Percentiles rank a stretch among this genome's conserved stretches.
These are phyloP conservation scores for Melanchra persicariae DNA, from an alignment of 2,888 invertebrate genomes.

Conservation along the genomic window DNA sequence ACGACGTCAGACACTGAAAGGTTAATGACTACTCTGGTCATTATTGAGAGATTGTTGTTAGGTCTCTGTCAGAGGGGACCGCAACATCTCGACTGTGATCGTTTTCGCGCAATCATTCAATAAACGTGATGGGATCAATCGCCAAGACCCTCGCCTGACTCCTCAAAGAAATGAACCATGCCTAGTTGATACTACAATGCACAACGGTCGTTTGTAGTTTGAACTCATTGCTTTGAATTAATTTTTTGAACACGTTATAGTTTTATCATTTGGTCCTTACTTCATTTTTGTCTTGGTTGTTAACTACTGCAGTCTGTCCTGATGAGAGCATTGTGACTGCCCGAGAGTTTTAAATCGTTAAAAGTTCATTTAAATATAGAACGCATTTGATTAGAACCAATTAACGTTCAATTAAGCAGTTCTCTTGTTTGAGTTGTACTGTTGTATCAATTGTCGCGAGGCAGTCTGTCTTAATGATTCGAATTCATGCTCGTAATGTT, in stretches of 20 bases:
- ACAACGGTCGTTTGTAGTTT: conserved; percentile 40
- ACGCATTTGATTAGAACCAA: conserved; percentile 90
- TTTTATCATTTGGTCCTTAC: neutral
- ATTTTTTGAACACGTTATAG: conserved; percentile 9
- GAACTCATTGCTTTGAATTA: conserved; percentile 15
- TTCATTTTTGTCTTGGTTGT: neutral
- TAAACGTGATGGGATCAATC: conserved; percentile 89
- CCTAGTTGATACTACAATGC: conserved; percentile 59
- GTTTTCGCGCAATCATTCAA: conserved; percentile 91
- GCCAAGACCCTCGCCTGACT: conserved; percentile 86
- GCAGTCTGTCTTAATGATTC: conserved; percentile 78
- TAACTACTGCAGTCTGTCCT: neutral
- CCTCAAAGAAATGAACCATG: conserved; percentile 87
- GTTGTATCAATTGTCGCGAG: conserved; percentile 84
- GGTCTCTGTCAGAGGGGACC: conserved; percentile 80
- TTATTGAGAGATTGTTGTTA: conserved; percentile 79
- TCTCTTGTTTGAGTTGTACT: conserved; percentile 82
- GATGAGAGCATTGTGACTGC: conserved; percentile 26
- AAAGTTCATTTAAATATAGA: conserved; percentile 89
- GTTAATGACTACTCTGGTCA: conserved; percentile 81
- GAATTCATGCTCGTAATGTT: conserved; percentile 76
- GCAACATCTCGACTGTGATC: conserved; percentile 81
- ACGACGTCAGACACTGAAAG: conserved; percentile 74
- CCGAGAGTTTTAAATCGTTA: conserved; percentile 78
- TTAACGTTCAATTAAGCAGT: conserved; percentile 88